phyloP scores from a whole-genome alignment of 2,113 vertebrate species.

The Telmatochromis sp. region DNA sequence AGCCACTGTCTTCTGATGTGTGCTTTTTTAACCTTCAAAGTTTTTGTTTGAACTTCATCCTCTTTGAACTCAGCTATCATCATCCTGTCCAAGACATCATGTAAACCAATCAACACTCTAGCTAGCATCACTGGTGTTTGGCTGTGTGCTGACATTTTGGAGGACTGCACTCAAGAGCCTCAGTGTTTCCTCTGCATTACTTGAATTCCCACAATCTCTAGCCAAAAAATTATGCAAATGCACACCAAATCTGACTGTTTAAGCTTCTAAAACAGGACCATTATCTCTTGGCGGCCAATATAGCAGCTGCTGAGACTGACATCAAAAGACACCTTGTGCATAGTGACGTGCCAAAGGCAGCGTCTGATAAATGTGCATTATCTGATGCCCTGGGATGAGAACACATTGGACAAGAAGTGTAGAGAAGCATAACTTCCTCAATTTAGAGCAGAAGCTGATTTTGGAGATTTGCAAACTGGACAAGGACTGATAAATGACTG shows the following conservation, averaged over 20 bases:
- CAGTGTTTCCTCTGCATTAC: background rate
- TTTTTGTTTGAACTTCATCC: background rate
- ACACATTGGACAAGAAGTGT: background rate
- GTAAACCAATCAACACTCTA: background rate
- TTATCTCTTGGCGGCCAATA: background rate
- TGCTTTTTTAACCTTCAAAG: background rate
- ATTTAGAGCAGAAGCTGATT: background rate
- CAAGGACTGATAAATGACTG: background rate
- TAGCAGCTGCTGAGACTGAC: background rate
- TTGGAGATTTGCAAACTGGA: background rate
- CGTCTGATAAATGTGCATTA: background rate
- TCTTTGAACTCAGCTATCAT: background rate
- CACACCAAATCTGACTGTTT: background rate
- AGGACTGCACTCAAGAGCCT: background rate
- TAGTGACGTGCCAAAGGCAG: background rate
- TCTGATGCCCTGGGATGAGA: background rate
- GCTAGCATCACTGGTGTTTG: background rate
- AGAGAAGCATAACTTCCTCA: background rate
- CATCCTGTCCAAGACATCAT: background rate
- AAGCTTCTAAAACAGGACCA: background rate
- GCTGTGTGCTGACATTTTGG: background rate
- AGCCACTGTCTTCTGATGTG: background rate
- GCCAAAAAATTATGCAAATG: background rate
- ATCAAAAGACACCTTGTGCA: background rate
- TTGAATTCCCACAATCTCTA: background rate